A percentile compares a stretch with the other conserved stretches of the same genome.
Evolutionary conservation across 2,888 invertebrate genomes (phyloP).

Genomic region (Aphelenchoides bicaudatus): DNA sequence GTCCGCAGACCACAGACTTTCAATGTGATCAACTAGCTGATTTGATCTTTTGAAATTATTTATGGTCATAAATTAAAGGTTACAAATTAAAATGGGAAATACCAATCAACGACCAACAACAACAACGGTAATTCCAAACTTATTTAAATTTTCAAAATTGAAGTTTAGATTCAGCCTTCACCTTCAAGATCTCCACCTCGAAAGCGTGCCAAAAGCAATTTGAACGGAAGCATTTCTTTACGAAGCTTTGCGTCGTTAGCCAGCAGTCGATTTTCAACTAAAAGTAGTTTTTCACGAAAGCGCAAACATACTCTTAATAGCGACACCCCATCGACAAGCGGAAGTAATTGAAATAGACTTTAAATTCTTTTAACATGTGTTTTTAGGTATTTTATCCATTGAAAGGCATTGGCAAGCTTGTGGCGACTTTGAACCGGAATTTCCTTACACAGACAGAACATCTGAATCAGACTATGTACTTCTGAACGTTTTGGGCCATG

Average conservation of each 20-base stretch:
- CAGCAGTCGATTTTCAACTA: slow-evolving; percentile 8
- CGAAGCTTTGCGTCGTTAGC: slow-evolving; percentile 13
- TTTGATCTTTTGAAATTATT: too few relatives aligned
- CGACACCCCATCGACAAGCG: background rate
- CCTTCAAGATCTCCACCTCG: slow-evolving; percentile 5
- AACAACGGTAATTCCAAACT: background rate
- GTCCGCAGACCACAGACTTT: too few relatives aligned
- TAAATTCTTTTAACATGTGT: background rate
- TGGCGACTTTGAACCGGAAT: slow-evolving; percentile 22
- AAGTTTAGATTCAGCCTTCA: background rate
- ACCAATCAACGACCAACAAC: background rate
- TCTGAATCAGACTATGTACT: slow-evolving; percentile 68
- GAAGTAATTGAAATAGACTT: background rate
- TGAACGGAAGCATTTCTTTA: slow-evolving; percentile 12
- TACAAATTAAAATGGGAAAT: slow-evolving; percentile 3
- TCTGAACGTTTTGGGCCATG: slow-evolving; percentile 75
- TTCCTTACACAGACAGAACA: slow-evolving; percentile 50
- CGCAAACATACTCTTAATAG: slow-evolving; percentile 4
- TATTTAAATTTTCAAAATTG: background rate
- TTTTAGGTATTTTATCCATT: slow-evolving; percentile 8
- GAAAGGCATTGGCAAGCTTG: slow-evolving; percentile 17
- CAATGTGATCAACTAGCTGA: too few relatives aligned
- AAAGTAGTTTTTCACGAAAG: slow-evolving; percentile 4
- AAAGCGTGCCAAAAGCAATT: background rate
- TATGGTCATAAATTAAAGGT: too few relatives aligned